Percentiles rank a stretch among this genome's conserved stretches.
Conservation (phyloP, 1,140 invertebrate genomes). For the Sarcophaga peregrina region DNA sequence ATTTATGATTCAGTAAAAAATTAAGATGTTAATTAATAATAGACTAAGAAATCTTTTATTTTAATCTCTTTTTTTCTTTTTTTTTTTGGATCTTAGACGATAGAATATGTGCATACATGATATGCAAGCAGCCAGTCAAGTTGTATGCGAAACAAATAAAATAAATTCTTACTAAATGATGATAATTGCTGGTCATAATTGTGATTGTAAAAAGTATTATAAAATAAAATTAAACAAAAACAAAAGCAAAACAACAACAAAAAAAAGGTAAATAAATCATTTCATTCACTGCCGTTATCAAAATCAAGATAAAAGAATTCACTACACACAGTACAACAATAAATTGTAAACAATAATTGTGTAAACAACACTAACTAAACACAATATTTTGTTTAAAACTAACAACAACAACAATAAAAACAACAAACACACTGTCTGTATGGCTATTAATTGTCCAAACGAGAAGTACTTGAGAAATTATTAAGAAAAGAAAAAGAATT, state of each 20-base stretch:
- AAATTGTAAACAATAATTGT: too few relatives aligned
- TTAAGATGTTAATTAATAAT: neutral
- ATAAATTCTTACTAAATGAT: slow-evolving; percentile 11
- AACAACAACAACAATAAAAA: neutral
- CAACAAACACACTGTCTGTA: too few relatives aligned
- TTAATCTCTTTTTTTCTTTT: too few relatives aligned
- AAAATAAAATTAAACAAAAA: too few relatives aligned
- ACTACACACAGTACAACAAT: neutral
- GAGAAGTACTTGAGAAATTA: too few relatives aligned
- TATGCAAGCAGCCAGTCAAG: too few relatives aligned
- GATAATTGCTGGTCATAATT: neutral
- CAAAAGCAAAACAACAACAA: neutral
- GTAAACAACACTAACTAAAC: too few relatives aligned
- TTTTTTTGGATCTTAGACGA: neutral
- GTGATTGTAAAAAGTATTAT: neutral
- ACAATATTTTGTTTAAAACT: neutral
- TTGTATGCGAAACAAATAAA: neutral
- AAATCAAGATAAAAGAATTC: neutral
- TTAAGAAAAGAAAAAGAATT: too few relatives aligned
- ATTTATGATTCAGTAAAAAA: neutral
- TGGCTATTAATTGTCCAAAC: too few relatives aligned
- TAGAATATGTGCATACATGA: neutral
- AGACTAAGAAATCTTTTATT: neutral
- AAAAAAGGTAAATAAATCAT: slow-evolving; percentile 1
- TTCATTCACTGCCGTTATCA: neutral